Evolutionary conservation across 2,113 vertebrate genomes (phyloP), one percentile per base, ranked within the genome.

Genomic region (Etheostoma spectabile): DNA sequence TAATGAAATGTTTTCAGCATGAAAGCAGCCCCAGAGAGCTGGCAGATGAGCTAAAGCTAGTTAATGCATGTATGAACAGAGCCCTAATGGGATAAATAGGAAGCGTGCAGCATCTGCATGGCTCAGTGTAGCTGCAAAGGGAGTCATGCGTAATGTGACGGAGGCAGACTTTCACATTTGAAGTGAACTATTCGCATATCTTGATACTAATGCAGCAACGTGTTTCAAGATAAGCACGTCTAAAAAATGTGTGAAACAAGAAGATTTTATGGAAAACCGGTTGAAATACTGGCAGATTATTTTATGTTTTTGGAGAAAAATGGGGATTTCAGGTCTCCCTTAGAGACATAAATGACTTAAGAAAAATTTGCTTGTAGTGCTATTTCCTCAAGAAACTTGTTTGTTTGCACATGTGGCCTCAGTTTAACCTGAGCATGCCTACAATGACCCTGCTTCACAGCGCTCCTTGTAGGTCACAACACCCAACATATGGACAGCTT

Each of bases 1-100:
- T 88, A 83, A 86, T 80, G 69, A 76, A 83, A 72, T 84, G 77
- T 70, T 90, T 86, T 71, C 38, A 5, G 69, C 80, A 42, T 82
- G 53, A 74, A 86, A 84, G 79, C 24, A 14, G 22, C 53, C 68
- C 68, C 75, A 53, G 51, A 63, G 77, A 85, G 70, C 55, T 53
- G 30, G 64, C 65, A 62, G 24, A 53, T n/a, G 59, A 64, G 68
- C 48, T 64, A 27, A 27, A 49, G 67, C 15, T 45, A 10, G 21
- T 42, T 38, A 71, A n/a, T 68, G 82, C 65, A 77, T 72, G 74
- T 71, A 38, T 68, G 69, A 84, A 65, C 64, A 62, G 10, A 45
- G 38, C 57, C 21, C 56, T 16, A 6, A 42, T 6, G 19, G 27
- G 60, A 77, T 27, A 27, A 30, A 71, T 63, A 24, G 33, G 13